These are phyloP conservation scores for Bicyclus anynana DNA, from an alignment of 1,140 invertebrate genomes.

Conservation along the genomic window DNA sequence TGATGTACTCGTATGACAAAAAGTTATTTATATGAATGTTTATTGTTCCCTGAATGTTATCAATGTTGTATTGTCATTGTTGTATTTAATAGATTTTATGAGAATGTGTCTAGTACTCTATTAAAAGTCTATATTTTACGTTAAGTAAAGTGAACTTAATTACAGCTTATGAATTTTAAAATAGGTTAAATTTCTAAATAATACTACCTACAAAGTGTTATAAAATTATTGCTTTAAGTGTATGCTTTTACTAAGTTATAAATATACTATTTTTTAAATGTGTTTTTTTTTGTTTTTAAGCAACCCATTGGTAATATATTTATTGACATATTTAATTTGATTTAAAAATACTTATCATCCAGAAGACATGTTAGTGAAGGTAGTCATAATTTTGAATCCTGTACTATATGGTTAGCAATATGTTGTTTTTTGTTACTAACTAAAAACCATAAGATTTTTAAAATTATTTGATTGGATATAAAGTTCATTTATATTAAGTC, in stretches of 20 bases:
- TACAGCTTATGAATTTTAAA: conserved; percentile 14
- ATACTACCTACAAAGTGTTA: background rate
- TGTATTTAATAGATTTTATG: background rate
- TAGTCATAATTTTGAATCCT: too few species aligned
- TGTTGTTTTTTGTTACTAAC: too few species aligned
- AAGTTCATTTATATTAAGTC: too few species aligned
- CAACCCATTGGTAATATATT: too few species aligned
- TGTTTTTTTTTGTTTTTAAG: conserved; percentile 1
- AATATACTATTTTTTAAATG: conserved; percentile 4
- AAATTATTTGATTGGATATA: too few species aligned
- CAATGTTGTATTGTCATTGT: conserved; percentile 6
- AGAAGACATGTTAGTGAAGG: too few species aligned
- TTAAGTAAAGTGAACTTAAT: background rate
- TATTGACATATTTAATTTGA: too few species aligned
- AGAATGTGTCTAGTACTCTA: conserved; percentile 1
- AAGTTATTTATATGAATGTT: conserved; percentile 21
- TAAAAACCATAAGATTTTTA: too few species aligned
- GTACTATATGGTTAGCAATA: too few species aligned
- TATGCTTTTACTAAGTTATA: conserved; percentile 25
- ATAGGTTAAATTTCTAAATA: background rate
- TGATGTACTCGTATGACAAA: background rate
- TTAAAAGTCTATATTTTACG: conserved; percentile 15
- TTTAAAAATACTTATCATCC: too few species aligned
- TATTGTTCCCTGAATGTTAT: conserved; percentile 16
- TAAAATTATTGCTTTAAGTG: conserved; percentile 20